Evolutionary conservation across 2,797 vertebrate species (phyloP).

Genomic region (Enteromius viviparus): DNA sequence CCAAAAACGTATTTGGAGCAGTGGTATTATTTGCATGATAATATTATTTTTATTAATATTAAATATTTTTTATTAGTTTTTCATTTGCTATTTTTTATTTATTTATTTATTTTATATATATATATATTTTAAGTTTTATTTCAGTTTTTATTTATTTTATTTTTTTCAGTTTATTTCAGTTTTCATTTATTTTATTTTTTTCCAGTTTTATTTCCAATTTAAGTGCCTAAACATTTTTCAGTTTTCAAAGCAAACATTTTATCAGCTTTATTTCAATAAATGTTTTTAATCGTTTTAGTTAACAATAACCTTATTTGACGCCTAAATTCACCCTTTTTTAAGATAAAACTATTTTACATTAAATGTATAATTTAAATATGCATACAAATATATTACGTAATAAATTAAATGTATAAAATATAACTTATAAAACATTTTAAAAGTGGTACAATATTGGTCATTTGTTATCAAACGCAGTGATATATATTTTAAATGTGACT

Average conservation of each 20-base stretch:
- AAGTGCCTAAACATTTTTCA: neutral
- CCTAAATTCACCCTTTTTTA: neutral
- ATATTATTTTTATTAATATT: neutral
- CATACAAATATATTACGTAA: neutral
- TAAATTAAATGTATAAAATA: neutral
- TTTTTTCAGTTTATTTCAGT: neutral
- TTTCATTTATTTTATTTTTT: neutral
- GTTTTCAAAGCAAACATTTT: neutral
- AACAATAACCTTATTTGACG: neutral
- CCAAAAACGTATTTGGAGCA: neutral
- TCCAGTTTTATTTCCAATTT: neutral
- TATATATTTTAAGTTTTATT: neutral
- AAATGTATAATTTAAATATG: neutral
- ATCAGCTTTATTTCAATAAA: neutral
- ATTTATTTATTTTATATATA: too few species aligned
- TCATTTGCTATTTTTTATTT: neutral
- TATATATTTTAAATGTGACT: neutral
- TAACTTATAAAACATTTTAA: neutral
- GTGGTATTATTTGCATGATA: neutral
- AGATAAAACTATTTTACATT: neutral
- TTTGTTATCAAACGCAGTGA: neutral
- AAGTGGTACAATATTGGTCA: neutral
- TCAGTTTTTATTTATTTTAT: neutral
- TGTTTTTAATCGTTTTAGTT: neutral
- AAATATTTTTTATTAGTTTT: neutral